These are phyloP conservation scores for Entomyzon cyanotis DNA, from an alignment of 2,113 vertebrate species.

Conservation along the genomic window DNA sequence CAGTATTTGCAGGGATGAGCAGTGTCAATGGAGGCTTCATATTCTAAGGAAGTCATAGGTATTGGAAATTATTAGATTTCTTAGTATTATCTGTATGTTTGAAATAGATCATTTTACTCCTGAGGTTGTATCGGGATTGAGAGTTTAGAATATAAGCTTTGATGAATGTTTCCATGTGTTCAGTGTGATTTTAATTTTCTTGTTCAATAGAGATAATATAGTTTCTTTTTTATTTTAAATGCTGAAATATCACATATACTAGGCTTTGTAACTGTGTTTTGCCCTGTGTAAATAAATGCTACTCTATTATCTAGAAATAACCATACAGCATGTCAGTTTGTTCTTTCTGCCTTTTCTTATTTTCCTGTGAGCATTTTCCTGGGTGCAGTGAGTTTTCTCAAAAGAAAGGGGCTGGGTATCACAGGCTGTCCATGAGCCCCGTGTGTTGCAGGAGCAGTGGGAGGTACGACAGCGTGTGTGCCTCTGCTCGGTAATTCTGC, in stretches of 20 bases:
- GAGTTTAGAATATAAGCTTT: not conserved
- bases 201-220: not conserved
- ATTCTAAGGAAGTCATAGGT: not conserved
- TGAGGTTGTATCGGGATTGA: not conserved
- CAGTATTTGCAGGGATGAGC: not conserved
- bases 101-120: not conserved
- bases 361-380: not conserved
- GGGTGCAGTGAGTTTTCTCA: not conserved
- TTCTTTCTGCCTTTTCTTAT: not conserved
- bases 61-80: not conserved
- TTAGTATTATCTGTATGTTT: not conserved
- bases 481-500: not conserved
- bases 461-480: not conserved
- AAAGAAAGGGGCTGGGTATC: not conserved
- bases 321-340: accelerated
- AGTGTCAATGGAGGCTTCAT: not conserved
- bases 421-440: not conserved
- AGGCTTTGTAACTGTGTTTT: not conserved
- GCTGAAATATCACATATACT: not conserved
- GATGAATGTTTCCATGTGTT: not conserved
- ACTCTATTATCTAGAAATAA: not conserved
- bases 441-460: accelerated
- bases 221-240: not conserved
- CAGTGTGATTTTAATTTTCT: not conserved
- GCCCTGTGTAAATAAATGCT: not conserved